Base-by-base conservation (phyloP, 2,113 vertebrate species). In the Paratilapia polleni region DNA sequence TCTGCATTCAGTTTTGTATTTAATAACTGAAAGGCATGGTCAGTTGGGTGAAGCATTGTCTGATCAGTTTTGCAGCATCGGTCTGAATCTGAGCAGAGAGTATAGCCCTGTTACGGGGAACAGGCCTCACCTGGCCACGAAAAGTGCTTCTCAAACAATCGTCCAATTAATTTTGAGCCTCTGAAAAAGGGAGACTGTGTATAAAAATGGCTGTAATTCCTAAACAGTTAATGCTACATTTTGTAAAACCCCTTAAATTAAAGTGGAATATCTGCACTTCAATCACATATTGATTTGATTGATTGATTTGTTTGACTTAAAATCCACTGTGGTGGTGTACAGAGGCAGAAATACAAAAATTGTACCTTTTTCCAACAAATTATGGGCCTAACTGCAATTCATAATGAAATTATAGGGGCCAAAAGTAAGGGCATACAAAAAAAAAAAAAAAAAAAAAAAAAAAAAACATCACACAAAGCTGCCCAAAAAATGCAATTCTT, bases 401-500 rank as follows among this genome's bases (percentile, higher is more conserved):
- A 73, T 14, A 54, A 73, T 54, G 4, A 54, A 73, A 9, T 26
- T 54, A 24, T 73, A 54, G 68, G 2, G 6, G 17, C 66, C 0
- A 73, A 73, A 70, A 73, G 10, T 52, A 13, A 52, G 17, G 6
- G 43, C 24, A 52, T 19, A 28, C 1, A 73, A 28, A 70, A 49
- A 0, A 34, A 26, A 76, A 17, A 15, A 74, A 47, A 15, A 38
- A 15, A 15, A 26, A 26, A n/a, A n/a, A 73, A 28, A 70, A 49
- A 0, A 4, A 4, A 31, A 2, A 2, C 61, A 64, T 10, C 62
- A 84, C 63, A 49, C 17, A 83, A 28, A 79, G 28, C 61, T 34
- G n/a, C n/a, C n/a, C 57, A 58, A 31, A 76, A 77, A 88, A 83
- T 83, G 77, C 76, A 84, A 20, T 8, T 19, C 22, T 88, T 86